phyloP scores from a whole-genome alignment of 2,113 vertebrate genomes.

The Procavia capensis region DNA sequence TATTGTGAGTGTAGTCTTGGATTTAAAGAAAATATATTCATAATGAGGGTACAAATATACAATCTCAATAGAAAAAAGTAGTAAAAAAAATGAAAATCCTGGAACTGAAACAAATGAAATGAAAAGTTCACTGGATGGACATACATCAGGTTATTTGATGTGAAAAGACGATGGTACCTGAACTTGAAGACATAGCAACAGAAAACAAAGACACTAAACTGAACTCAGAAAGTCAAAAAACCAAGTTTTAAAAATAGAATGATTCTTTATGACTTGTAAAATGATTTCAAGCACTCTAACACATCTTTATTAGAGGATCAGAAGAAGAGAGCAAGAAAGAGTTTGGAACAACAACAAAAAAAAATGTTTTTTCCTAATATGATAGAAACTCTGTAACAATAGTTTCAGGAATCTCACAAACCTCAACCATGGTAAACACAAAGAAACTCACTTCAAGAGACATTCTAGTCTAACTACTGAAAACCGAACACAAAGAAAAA shows the following conservation, averaged over 20 bases:
- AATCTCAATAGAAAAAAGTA: background rate
- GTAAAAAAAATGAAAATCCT: background rate
- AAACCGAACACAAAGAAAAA: background rate
- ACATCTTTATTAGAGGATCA: background rate
- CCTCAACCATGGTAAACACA: background rate
- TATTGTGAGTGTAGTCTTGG: background rate
- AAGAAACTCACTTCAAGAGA: background rate
- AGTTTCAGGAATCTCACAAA: background rate
- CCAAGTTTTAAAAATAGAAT: background rate
- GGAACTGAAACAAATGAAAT: background rate
- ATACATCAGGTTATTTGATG: rapidly evolving
- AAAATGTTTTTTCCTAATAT: background rate
- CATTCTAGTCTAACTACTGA: background rate
- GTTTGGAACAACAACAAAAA: too few species aligned
- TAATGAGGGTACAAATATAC: background rate
- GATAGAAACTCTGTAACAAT: background rate
- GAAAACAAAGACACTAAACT: background rate
- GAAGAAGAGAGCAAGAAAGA: background rate
- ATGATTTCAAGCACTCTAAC: background rate
- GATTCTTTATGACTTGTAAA: too few species aligned
- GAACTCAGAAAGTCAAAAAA: background rate
- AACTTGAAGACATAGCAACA: background rate
- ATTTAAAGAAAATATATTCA: background rate
- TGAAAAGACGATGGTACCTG: background rate
- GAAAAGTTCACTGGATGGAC: background rate